Evolutionary conservation across 2,113 vertebrate species (phyloP).

Genomic region (Peromyscus polionotus): DNA sequence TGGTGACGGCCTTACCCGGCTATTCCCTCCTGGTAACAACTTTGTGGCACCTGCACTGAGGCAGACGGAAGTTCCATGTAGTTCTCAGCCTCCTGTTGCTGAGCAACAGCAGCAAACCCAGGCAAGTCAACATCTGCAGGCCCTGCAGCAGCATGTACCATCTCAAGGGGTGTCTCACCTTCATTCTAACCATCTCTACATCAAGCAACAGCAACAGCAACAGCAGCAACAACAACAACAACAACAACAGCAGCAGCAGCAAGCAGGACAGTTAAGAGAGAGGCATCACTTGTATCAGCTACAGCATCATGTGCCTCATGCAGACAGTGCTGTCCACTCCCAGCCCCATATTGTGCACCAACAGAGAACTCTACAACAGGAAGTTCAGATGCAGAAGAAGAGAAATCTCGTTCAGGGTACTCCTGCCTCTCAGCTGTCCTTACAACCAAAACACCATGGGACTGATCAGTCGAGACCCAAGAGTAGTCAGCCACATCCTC

Average conservation of each 20-base stretch:
- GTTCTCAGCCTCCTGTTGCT: constrained; percentile 88
- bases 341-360: constrained; percentile 92
- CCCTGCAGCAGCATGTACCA: constrained; percentile 91
- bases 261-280: constrained; percentile 90
- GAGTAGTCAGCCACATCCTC: constrained; percentile 87
- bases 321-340: constrained; percentile 89
- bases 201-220: constrained; percentile 91
- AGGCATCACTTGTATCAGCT: constrained; percentile 96
- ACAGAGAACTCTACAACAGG: constrained; percentile 94
- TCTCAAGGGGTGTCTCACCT: constrained; percentile 91
- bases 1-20: constrained; percentile 88
- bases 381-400: constrained; percentile 97
- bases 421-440: constrained; percentile 90
- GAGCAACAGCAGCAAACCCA: constrained; percentile 91
- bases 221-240: constrained; percentile 85
- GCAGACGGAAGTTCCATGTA: constrained; percentile 92
- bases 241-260: constrained; percentile 83
- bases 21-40: constrained; percentile 92
- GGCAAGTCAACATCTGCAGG: constrained; percentile 91
- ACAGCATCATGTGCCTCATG: constrained; percentile 92
- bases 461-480: constrained; percentile 89
- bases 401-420: constrained; percentile 91
- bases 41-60: constrained; percentile 91
- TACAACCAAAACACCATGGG: constrained; percentile 95
- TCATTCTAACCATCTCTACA: constrained; percentile 92